phyloP scores from a whole-genome alignment of 2,113 vertebrate species.

The Stercorarius parasiticus region DNA sequence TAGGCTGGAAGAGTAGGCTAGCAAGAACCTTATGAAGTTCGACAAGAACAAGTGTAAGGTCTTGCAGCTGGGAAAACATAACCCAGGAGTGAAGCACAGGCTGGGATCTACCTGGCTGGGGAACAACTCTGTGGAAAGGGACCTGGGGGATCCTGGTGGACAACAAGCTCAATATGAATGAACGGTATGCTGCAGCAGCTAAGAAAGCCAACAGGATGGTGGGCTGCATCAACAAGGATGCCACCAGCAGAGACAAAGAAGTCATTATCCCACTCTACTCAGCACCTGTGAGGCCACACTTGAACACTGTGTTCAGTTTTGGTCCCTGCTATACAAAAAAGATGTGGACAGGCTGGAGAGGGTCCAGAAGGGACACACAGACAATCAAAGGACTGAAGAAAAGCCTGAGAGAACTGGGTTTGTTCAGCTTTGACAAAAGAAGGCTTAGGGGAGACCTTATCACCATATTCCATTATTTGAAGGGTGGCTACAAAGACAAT shows the following conservation, averaged over 20 bases:
- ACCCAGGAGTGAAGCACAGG: neutral
- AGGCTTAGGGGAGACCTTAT: neutral
- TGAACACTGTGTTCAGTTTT: neutral
- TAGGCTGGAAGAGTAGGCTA: neutral
- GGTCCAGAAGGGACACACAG: neutral
- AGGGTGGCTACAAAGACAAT: neutral
- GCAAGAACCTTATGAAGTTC: neutral
- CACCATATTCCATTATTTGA: neutral
- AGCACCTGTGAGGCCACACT: neutral
- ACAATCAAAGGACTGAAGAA: neutral
- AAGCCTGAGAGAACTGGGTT: neutral
- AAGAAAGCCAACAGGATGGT: neutral
- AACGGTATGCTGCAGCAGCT: neutral
- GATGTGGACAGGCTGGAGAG: neutral
- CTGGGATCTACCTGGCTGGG: neutral
- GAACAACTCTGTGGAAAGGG: neutral
- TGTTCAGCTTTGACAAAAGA: neutral
- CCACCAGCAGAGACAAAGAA: neutral
- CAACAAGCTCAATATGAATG: neutral
- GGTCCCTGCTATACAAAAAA: neutral
- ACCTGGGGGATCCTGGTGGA: neutral
- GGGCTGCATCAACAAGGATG: neutral
- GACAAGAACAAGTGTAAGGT: neutral
- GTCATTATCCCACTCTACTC: neutral
- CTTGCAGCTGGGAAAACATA: neutral